Percentiles rank a stretch among this genome's conserved stretches.
Evolutionary conservation across 2,888 invertebrate species (phyloP).

Genomic region (Dryobota labecula): DNA sequence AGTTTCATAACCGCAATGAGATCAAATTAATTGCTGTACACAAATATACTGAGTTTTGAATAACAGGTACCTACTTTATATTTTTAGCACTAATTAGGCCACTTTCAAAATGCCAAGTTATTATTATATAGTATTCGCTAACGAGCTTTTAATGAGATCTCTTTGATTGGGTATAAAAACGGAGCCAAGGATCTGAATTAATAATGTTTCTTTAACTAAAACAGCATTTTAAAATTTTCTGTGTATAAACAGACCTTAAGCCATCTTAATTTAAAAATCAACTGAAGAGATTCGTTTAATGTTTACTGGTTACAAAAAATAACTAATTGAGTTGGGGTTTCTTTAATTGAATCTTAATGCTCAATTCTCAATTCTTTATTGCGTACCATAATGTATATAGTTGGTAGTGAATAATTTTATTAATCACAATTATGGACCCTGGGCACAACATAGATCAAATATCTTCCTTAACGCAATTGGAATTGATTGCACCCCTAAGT

Average conservation of each 20-base stretch:
- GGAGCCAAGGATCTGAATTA: conserved; percentile 7
- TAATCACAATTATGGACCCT: too few species aligned
- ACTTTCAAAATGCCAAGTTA: conserved; percentile 23
- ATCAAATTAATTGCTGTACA: conserved; percentile 18
- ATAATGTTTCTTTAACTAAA: conserved; percentile 13
- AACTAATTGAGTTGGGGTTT: conserved; percentile 60
- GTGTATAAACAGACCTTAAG: not conserved
- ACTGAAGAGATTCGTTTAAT: conserved; percentile 35
- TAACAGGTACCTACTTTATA: conserved; percentile 15
- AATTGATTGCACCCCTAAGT: conserved; percentile 67
- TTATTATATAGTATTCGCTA: conserved; percentile 38
- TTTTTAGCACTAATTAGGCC: conserved; percentile 32
- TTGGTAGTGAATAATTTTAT: too few species aligned
- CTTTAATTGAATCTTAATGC: conserved; percentile 66
- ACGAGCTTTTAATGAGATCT: conserved; percentile 42
- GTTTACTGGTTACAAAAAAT: conserved; percentile 61
- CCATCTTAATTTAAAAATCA: conserved; percentile 10
- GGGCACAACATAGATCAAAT: too few species aligned
- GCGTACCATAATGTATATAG: too few species aligned
- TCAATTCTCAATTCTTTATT: too few species aligned
- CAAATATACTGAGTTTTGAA: conserved; percentile 14
- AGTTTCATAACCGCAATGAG: conserved; percentile 13
- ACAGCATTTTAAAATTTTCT: not conserved
- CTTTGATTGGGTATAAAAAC: conserved; percentile 26
- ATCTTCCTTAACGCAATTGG: conserved; percentile 60